phyloP scores from a whole-genome alignment of 2,797 vertebrate genomes.

The Mastacembelus armatus region DNA sequence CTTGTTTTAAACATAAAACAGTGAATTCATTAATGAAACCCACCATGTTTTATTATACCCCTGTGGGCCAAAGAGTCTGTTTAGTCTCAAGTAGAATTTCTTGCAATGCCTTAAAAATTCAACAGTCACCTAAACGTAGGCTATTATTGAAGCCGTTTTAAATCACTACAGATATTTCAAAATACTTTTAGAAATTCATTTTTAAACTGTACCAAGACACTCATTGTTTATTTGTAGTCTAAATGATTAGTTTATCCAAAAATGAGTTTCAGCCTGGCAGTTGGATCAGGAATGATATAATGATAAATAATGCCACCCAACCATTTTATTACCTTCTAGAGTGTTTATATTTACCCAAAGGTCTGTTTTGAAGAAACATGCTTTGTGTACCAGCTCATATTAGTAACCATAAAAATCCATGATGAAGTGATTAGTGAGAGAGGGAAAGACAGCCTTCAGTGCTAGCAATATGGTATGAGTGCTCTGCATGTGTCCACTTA shows the following conservation, averaged over 20 bases:
- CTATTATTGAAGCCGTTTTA: slow-evolving; percentile 5
- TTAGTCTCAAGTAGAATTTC: slow-evolving; percentile 7
- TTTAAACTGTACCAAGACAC: slow-evolving; percentile 4
- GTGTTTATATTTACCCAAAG: slow-evolving; percentile 53
- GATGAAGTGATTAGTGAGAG: slow-evolving; percentile 63
- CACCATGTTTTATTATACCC: too few relatives aligned
- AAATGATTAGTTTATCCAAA: slow-evolving; percentile 5
- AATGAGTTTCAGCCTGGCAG: slow-evolving; percentile 16
- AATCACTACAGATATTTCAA: slow-evolving; percentile 9
- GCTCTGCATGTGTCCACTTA: slow-evolving; percentile 27
- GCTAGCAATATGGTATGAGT: slow-evolving; percentile 32
- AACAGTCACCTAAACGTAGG: background rate
- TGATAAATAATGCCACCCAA: slow-evolving; percentile 26
- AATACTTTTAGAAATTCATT: slow-evolving; percentile 2
- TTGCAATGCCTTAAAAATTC: background rate
- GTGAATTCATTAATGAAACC: too few relatives aligned
- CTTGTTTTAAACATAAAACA: background rate
- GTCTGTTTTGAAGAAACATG: slow-evolving; percentile 40
- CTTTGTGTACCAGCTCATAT: slow-evolving; percentile 25
- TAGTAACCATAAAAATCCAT: slow-evolving; percentile 46
- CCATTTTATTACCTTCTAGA: slow-evolving; percentile 31
- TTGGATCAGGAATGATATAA: slow-evolving; percentile 21
- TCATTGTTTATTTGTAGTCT: background rate
- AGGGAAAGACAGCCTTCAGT: slow-evolving; percentile 25
- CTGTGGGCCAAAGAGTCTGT: background rate